These are phyloP conservation scores for Encarsia formosa DNA, from an alignment of 2,888 invertebrate genomes.

Conservation along the genomic window DNA sequence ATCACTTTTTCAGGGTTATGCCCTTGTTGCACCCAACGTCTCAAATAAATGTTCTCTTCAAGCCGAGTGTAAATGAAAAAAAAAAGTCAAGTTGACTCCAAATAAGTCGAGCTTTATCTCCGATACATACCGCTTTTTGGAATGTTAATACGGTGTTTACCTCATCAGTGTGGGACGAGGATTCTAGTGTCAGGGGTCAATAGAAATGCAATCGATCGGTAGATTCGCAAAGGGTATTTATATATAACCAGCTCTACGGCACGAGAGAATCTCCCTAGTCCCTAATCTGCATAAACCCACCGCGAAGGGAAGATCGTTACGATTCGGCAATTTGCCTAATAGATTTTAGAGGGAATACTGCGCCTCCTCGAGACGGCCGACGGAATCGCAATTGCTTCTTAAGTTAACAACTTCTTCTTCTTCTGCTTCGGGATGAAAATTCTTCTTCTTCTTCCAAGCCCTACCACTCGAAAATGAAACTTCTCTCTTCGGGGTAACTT, in stretches of 20 bases:
- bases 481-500: too few species aligned
- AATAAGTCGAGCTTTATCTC: too few species aligned
- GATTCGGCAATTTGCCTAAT: constrained; percentile 19
- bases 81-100: too few species aligned
- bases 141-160: too few species aligned
- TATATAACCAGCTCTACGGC: constrained; percentile 8
- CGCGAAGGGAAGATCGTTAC: constrained; percentile 15
- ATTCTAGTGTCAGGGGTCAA: background rate
- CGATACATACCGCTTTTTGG: too few species aligned
- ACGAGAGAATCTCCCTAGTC: constrained; percentile 10
- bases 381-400: constrained; percentile 17
- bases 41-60: too few species aligned
- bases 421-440: constrained; percentile 8
- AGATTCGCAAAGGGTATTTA: background rate
- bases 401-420: constrained; percentile 19
- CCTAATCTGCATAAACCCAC: constrained; percentile 12
- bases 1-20: too few species aligned
- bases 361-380: background rate
- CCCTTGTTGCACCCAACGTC: too few species aligned
- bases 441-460: too few species aligned
- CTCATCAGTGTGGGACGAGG: too few species aligned
- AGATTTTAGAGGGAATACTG: constrained; percentile 15
- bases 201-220: constrained; percentile 7
- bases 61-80: too few species aligned
- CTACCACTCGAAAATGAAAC: too few species aligned